Evolutionary conservation across 2,888 invertebrate species (phyloP), one percentile per base, ranked within the genome.

Genomic region (Erannis defoliaria): DNA sequence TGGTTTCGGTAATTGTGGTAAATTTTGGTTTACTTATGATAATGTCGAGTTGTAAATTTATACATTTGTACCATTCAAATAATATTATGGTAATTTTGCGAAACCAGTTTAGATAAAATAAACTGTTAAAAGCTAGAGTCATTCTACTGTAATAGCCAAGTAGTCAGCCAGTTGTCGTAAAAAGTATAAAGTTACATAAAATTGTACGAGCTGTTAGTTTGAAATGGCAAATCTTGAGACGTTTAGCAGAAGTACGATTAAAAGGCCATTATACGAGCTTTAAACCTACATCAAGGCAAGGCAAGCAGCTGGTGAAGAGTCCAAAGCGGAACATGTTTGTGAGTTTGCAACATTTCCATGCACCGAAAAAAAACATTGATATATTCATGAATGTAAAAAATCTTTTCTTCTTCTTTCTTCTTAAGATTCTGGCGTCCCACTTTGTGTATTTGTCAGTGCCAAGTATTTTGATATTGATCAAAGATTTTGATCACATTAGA

Each of bases 141-240:
- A 14, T 9, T 26, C 14, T 45, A 18, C n/a, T 19, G 23, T 16
- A 16, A 38, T 8, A 18, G 23, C 23, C 26, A 19, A 51, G 31
- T n/a, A n/a, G n/a, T n/a, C n/a, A n/a, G n/a, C n/a, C n/a, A 40
- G 6, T 19, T 40, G 14, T 51, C 40, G 29, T 40, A 31, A 26
- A 26, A 45, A 45, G 10, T n/a, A 29, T 38, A 26, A 38, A 46
- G 16, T 46, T 18, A 16, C 31, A 46, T 51, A 29, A 51, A 51
- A 40, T 38, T 21, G 26, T 51, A 51, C 38, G 51, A 51, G 16
- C 29, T 19, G 38, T 37, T 49, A 21, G 23, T 51, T 51, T 38
- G 19, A 29, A 51, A 51, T 12, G 18, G 50, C n/a, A 51, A 51
- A 38, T 40, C 38, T 51, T 16, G 26, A 38, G 29, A 49, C 49